These are phyloP conservation scores for Lontra canadensis DNA, from an alignment of 2,113 vertebrate species.

Conservation along the genomic window DNA sequence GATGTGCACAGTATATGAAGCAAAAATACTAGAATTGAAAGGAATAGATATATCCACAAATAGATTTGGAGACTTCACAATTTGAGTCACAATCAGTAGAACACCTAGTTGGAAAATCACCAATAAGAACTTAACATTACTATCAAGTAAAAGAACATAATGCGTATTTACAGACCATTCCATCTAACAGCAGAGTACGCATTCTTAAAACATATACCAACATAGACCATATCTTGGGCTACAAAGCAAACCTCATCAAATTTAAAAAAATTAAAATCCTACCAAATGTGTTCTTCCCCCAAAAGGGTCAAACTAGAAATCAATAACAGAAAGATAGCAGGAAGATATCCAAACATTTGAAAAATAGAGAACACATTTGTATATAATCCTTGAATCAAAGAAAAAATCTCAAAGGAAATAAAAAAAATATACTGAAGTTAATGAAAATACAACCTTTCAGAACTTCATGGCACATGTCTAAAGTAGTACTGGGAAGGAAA, in stretches of 20 bases:
- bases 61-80: background rate
- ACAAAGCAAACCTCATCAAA: background rate
- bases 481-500: background rate
- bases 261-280: background rate
- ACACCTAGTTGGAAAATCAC: background rate
- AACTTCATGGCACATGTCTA: background rate
- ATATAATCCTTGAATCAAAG: background rate
- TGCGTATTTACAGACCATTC: background rate
- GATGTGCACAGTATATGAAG: background rate
- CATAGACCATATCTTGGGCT: background rate
- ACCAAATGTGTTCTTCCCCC: background rate
- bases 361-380: background rate
- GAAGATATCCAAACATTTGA: background rate
- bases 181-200: background rate
- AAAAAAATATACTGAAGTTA: background rate
- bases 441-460: background rate
- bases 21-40: background rate
- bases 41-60: background rate
- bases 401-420: background rate
- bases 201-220: background rate
- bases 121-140: background rate
- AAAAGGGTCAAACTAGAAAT: background rate
- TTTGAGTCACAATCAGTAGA: background rate
- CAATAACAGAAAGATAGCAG: background rate
- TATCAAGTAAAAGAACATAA: background rate